Evolutionary conservation across 2,888 invertebrate genomes (phyloP), one percentile per base, ranked within the genome.

Genomic region (Cylloceria caligata): DNA sequence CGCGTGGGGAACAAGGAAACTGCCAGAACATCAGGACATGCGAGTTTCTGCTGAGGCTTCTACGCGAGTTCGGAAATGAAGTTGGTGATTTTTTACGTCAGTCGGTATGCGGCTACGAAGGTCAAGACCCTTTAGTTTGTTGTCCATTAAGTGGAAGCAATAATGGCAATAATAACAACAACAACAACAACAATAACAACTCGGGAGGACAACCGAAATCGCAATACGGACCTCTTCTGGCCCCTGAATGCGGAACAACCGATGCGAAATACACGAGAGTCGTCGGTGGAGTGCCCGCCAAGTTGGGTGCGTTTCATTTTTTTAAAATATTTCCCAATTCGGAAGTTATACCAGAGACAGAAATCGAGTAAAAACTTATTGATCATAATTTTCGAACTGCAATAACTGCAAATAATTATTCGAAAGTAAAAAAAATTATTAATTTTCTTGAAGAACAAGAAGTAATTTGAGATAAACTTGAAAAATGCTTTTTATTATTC

Each of bases 241-340:
- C 88, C 4, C 89, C 90, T 0, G 91, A 94, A 0, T 97, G 97
- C 86, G 97, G 97, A 0, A 88, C 93, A 68, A 95, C 94, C 52
- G 94, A 95, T 83, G 93, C 93, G 0, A 89, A 94, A 0, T 94
- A 94, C 87, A 93, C 93, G 39, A 94, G 95, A 85, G 95, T 97
- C 1, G 96, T 97, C 0, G 96, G 96, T 5, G 97, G 97, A 0
- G 91, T 94, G 0, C 94, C 95, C 7, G 96, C 96, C 4, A 93
- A 94, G 67, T 92, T 95, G 81, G 95, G 96, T 95, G 4, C 13
- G 30, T 42, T 30, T 72, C 0, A 7, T 65, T 16, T 57, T 11
- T 45, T 19, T 27, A 24, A n/a, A 47, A n/a, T 3, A 47, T 49
- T 21, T 3, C 21, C 9, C 2, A 6, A 19, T 5, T 49, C n/a